Evolutionary conservation across 2,797 vertebrate genomes (phyloP).

Genomic region (Philypnodon macrostomus): DNA sequence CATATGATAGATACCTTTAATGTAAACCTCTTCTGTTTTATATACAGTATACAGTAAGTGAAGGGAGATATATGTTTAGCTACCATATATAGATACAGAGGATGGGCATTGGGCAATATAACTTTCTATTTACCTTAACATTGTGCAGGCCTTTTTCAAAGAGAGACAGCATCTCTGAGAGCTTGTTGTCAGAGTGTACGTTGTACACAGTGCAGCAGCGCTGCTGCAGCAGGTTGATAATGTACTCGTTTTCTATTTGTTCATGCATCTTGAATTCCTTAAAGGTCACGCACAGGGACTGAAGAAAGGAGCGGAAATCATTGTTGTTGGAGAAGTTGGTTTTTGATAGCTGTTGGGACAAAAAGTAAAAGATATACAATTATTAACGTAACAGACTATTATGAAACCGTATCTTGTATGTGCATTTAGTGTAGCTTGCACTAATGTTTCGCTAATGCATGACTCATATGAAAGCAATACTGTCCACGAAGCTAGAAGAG

Average conservation of each 20-base stretch:
- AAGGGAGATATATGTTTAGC: too few relatives aligned
- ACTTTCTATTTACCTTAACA: constrained; percentile 87
- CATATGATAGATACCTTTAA: too few relatives aligned
- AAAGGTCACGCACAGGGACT: constrained; percentile 95
- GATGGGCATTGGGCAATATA: too few relatives aligned
- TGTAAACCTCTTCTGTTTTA: too few relatives aligned
- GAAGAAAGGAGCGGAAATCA: constrained; percentile 94
- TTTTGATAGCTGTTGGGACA: constrained; percentile 85
- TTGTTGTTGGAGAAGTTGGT: constrained; percentile 99
- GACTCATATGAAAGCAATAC: too few relatives aligned
- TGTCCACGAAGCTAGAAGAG: too few relatives aligned
- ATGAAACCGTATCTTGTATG: too few relatives aligned
- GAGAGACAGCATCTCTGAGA: constrained; percentile 95
- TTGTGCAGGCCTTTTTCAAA: constrained; percentile 95
- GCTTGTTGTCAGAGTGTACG: constrained; percentile 96
- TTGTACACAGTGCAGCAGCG: constrained; percentile 94
- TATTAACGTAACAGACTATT: too few relatives aligned
- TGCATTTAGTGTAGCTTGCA: too few relatives aligned
- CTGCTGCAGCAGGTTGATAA: constrained; percentile 92
- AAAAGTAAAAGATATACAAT: background rate
- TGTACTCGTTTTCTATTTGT: constrained; percentile 98
- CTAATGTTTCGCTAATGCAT: too few relatives aligned
- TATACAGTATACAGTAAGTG: too few relatives aligned
- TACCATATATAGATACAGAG: too few relatives aligned
- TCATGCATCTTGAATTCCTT: constrained; percentile 99